Base-by-base conservation (phyloP, 2,797 vertebrate genomes). In the Sebastes diploproa region DNA sequence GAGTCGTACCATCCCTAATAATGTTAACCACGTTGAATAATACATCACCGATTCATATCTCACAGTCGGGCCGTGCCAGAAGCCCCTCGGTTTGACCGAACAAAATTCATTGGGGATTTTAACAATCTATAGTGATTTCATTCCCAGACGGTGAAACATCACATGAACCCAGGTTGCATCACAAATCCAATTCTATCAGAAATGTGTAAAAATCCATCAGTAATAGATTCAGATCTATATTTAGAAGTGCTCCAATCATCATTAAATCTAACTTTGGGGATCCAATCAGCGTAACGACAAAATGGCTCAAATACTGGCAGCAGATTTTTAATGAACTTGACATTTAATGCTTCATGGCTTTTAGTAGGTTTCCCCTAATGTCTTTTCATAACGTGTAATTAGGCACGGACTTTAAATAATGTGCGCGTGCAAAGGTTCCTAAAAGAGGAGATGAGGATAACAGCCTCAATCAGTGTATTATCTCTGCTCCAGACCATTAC, bases 241-340 rank as follows among this genome's bases (percentile, higher is more conserved):
- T 81, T 79, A 68, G 67, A 77, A 68, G 18, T 50, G 29, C 22
- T 80, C 60, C 54, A 78, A 74, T 84, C 65, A 68, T 55, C 56
- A 59, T 86, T 58, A 80, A 78, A 73, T 83, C 55, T 54, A 77
- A 75, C 77, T 82, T 77, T 73, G 34, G 78, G 65, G 54, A 66
- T 73, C 70, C 77, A 83, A 74, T 81, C 75, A 81, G 74, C 20
- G 11, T 73, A 75, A 80, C 77, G 74, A 80, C 25, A 66, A 73
- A 91, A 81, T 20, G 67, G 32, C 72, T 83, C 65, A 78, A 85
- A 85, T 73, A 75, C 86, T 67, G 65, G 61, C 73, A 59, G 84
- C 59, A 72, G 77, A 86, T 69, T 89, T 87, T 88, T 89, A 94
- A 94, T 93, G 86, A 91, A 90, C 81, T 86, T 91, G 89, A 88